Base-by-base conservation (phyloP, 2,113 vertebrate genomes). In the Herpailurus yagouaroundi region DNA sequence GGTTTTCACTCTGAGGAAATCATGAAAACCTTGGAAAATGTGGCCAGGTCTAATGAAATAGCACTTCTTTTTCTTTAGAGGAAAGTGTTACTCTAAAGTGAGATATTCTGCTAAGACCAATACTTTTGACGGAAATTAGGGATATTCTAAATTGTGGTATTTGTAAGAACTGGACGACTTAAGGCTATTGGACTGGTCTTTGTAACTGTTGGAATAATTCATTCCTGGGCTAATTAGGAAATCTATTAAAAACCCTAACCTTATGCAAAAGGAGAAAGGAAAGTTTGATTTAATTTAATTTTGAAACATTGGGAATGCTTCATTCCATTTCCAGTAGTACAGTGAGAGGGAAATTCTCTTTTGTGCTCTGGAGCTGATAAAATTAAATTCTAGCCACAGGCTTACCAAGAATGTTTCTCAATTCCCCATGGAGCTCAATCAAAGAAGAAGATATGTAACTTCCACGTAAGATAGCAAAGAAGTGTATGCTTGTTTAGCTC, bases 311-410 rank as follows among this genome's bases (percentile, higher is more conserved):
- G 48, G 52, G 68, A 73, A 74, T 82, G 1, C 63, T 94, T 77
- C 52, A 21, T 57, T 83, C 31, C n/a, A 60, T 48, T 48, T 11
- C 55, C 52, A 92, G 8, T 48, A 85, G 57, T 48, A 81, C 29
- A 41, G 31, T 83, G 57, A 83, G 45, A 86, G 60, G 27, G 33
- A 89, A 95, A 87, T 60, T 79, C 36, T 81, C 33, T 89, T 90
- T 94, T 73, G 68, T 31, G 55, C 55, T 95, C 57, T 74, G 48
- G n/a, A 96, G 31, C 9, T 87, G 60, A 55, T 41, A 63, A 83
- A 94, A 97, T 94, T 79, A 95, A 93, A 91, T 50, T 66, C 95
- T 64, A 94, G 82, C 63, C 71, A 48, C 23, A 25, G 21, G 57
- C 23, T 94, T 97, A 71, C 80, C 79, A 31, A 48, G 36, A 81